Evolutionary conservation across 2,797 vertebrate species (phyloP).

Genomic region (Danio choprae): DNA sequence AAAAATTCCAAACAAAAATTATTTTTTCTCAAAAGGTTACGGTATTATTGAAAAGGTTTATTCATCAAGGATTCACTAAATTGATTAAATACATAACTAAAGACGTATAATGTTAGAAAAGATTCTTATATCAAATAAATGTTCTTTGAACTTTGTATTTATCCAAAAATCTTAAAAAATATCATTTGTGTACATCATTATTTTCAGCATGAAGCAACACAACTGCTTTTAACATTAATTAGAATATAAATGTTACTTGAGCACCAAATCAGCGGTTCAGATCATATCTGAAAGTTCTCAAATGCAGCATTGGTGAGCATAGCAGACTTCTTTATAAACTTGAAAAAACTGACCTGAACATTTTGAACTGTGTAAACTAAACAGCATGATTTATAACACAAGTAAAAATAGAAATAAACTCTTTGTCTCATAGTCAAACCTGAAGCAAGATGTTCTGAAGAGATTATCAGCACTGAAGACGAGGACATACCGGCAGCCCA

Average conservation of each 20-base stretch:
- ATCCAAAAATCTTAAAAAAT: background rate
- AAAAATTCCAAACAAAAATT: too few relatives aligned
- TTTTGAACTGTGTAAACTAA: background rate
- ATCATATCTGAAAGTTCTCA: background rate
- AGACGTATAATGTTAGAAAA: background rate
- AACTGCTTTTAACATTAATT: background rate
- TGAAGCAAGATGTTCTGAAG: slow-evolving; percentile 84
- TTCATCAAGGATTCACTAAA: background rate
- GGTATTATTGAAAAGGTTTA: too few relatives aligned
- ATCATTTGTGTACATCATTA: too few relatives aligned
- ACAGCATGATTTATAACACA: background rate
- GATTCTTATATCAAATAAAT: too few relatives aligned
- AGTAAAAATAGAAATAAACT: background rate
- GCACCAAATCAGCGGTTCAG: background rate
- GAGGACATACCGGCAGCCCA: slow-evolving; percentile 82
- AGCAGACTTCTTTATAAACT: background rate
- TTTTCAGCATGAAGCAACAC: background rate
- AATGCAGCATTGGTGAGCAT: background rate
- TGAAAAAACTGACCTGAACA: background rate
- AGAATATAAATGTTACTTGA: too few relatives aligned
- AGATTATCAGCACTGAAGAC: slow-evolving; percentile 84
- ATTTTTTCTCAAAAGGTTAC: background rate
- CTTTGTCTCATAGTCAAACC: slow-evolving; percentile 75
- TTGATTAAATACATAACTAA: background rate
- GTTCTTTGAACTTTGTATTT: background rate